Conservation (phyloP, 2,797 vertebrate species). For the Balearica regulorum region DNA sequence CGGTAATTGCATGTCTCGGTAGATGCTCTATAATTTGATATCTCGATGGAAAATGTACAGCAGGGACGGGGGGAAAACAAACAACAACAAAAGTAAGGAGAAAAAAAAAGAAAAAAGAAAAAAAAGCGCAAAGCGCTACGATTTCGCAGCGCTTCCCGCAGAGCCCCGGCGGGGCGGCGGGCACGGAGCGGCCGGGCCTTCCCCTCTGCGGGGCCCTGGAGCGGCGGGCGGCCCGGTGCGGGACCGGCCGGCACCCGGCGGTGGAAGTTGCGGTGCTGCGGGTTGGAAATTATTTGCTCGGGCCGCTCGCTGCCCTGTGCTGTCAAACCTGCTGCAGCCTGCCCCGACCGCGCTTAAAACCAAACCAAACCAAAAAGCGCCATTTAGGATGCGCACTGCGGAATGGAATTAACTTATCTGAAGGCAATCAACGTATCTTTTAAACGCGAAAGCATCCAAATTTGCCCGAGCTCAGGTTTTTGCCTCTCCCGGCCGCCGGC, state of each 20-base stretch:
- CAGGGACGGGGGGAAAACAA: background rate
- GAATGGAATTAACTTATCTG: background rate
- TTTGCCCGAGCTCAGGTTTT: background rate
- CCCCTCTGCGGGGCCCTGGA: background rate
- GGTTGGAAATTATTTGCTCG: no score
- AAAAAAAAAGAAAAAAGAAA: background rate
- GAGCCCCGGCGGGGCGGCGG: background rate
- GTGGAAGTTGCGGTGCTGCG: background rate
- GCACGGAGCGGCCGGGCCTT: no score
- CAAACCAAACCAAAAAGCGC: background rate
- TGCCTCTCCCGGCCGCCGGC: background rate
- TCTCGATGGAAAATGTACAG: background rate
- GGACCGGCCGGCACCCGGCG: background rate
- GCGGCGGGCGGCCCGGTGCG: background rate
- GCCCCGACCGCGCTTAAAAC: background rate
- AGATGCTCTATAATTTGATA: background rate
- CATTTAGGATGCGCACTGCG: rapidly evolving
- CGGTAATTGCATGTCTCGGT: background rate
- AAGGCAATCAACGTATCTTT: background rate
- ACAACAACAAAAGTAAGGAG: no score
- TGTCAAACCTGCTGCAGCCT: background rate
- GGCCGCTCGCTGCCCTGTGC: background rate
- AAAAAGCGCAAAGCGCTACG: background rate
- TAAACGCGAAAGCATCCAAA: background rate
- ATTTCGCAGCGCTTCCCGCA: background rate